A percentile compares a stretch with the other conserved stretches of the same genome.
Evolutionary conservation across 35 echinoderm and acorn worm genomes (phyloP).

Genomic region (Patiria miniata): DNA sequence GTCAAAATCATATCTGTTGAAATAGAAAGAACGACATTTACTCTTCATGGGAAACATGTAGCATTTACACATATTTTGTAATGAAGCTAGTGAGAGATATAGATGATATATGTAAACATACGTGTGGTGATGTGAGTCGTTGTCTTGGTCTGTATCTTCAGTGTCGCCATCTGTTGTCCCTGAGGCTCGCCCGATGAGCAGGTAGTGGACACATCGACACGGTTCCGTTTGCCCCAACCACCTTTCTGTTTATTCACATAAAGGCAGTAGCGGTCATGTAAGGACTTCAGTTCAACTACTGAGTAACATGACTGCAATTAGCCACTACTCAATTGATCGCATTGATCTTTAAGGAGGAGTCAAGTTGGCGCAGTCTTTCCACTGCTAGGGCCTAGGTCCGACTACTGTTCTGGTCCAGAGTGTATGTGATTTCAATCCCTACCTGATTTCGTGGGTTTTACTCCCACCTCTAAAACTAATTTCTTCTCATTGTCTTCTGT

Average conservation of each 20-base stretch:
- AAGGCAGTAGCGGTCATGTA: not conserved
- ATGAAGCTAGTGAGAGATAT: too few species aligned
- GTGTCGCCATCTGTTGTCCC: not conserved
- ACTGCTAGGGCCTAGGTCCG: too few species aligned
- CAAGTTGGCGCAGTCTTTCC: not conserved
- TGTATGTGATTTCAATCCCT: too few species aligned
- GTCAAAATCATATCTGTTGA: too few species aligned
- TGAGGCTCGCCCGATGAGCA: not conserved
- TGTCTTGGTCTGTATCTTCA: not conserved
- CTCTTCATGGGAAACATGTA: too few species aligned
- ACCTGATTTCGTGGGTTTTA: too few species aligned
- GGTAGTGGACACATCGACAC: not conserved
- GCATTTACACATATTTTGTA: too few species aligned
- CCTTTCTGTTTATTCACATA: not conserved
- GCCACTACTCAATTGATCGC: not conserved
- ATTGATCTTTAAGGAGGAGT: not conserved
- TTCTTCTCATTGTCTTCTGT: too few species aligned
- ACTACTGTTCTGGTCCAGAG: too few species aligned
- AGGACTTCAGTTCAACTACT: not conserved
- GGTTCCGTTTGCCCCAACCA: not conserved
- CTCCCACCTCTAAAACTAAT: too few species aligned
- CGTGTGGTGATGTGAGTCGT: conserved; percentile 2
- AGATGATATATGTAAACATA: too few species aligned
- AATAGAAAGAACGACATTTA: too few species aligned
- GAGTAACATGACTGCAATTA: not conserved